phyloP scores from a whole-genome alignment of 2,113 vertebrate genomes.

The Canis aureus region DNA sequence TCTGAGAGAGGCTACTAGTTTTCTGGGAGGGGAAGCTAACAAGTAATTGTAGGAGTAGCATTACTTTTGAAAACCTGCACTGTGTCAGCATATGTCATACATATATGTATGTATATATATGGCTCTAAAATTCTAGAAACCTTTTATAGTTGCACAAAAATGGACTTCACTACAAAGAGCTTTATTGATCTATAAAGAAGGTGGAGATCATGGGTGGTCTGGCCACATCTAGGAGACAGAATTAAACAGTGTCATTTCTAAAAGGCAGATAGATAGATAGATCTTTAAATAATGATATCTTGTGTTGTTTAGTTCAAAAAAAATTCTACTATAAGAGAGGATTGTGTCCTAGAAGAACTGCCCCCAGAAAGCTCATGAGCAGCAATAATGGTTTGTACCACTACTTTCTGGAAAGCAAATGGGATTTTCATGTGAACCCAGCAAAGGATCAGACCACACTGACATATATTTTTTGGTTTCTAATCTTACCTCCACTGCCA shows the following conservation, averaged over 20 bases:
- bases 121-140: constrained; percentile 58
- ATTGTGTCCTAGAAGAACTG: constrained; percentile 66
- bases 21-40: neutral
- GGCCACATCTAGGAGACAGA: neutral
- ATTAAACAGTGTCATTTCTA: neutral
- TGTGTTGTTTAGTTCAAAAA: constrained; percentile 72
- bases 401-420: constrained; percentile 79
- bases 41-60: neutral
- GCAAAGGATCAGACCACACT: constrained; percentile 78
- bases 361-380: constrained; percentile 69
- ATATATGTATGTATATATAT: neutral
- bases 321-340: constrained; percentile 62
- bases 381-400: constrained; percentile 59
- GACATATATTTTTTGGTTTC: constrained; percentile 81
- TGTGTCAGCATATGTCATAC: neutral
- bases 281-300: constrained; percentile 65
- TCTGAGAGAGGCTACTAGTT: neutral
- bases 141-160: constrained; percentile 20
- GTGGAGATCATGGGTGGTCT: neutral
- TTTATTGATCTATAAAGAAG: constrained; percentile 20
- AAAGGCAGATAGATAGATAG: neutral
- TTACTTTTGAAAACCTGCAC: constrained; percentile 30
- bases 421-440: constrained; percentile 75
- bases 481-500: constrained; percentile 74
- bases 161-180: neutral